phyloP scores from a whole-genome alignment of 2,888 invertebrate genomes.

The Thecophora atra region DNA sequence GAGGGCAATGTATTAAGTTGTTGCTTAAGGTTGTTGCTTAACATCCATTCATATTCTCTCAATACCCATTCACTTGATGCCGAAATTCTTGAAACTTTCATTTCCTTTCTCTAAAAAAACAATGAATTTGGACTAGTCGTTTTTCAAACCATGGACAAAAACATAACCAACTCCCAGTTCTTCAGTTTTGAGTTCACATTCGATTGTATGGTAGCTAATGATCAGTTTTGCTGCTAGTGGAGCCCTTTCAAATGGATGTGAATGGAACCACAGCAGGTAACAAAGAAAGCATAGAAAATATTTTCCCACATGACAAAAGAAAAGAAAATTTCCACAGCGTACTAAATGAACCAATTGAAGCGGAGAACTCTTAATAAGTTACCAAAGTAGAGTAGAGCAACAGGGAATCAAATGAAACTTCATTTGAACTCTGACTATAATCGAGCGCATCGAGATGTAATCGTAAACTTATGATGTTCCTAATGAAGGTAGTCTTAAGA shows the following conservation, averaged over 20 bases:
- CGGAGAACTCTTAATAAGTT: conserved; percentile 52
- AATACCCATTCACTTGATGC: no score
- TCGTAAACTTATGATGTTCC: no score
- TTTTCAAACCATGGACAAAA: no score
- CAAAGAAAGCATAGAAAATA: conserved; percentile 1
- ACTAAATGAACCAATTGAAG: conserved; percentile 48
- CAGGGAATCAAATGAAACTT: neutral
- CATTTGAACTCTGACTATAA: neutral
- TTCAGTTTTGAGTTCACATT: neutral
- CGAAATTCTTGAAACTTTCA: no score
- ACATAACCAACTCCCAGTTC: no score
- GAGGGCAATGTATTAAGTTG: no score
- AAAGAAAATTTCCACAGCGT: neutral
- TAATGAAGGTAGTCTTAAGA: no score
- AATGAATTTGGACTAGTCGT: no score
- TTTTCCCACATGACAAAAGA: conserved; percentile 4
- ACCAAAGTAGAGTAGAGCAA: neutral
- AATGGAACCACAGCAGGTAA: neutral
- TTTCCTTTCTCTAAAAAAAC: no score
- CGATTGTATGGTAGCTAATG: neutral
- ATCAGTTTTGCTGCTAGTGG: neutral
- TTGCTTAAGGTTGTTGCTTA: no score
- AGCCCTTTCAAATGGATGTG: neutral
- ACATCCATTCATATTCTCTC: no score
- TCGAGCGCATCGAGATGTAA: no score